Percentiles rank a stretch among this genome's conserved stretches.
Evolutionary conservation across 2,888 invertebrate species (phyloP).

Genomic region (Eucera pruinosa): DNA sequence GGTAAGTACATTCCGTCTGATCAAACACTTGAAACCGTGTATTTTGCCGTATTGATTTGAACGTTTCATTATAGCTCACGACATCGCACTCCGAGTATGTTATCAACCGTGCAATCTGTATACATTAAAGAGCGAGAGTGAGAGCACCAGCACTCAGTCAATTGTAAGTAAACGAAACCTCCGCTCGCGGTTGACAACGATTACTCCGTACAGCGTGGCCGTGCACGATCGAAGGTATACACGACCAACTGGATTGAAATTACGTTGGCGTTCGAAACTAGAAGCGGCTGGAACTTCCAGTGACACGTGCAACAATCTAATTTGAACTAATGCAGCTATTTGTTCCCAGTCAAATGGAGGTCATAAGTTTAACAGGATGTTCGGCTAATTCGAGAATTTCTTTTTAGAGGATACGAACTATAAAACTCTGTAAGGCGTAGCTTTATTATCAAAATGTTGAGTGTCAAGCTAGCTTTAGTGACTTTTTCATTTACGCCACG

Average conservation of each 20-base stretch:
- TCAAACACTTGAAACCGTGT: not conserved
- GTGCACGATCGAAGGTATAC: not conserved
- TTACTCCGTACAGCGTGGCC: not conserved
- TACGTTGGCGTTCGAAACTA: not conserved
- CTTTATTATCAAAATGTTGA: no score
- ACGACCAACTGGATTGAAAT: not conserved
- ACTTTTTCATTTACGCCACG: no score
- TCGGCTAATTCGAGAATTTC: not conserved
- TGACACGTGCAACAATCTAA: not conserved
- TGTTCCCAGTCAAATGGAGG: not conserved
- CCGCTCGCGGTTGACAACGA: not conserved
- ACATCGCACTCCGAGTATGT: slow-evolving; percentile 12
- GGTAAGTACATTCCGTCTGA: slow-evolving; percentile 7
- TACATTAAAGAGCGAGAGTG: no score
- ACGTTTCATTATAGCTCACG: slow-evolving; percentile 36
- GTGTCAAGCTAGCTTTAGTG: no score
- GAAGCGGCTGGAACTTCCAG: not conserved
- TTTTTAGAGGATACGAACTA: no score
- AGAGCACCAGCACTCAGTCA: not conserved
- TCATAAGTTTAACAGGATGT: not conserved
- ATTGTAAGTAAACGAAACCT: slow-evolving; percentile 12
- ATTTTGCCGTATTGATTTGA: slow-evolving; percentile 27
- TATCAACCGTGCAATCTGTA: not conserved
- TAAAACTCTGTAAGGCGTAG: no score
- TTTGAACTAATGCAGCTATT: not conserved